Evolutionary conservation across 2,888 invertebrate species (phyloP).

Genomic region (Athalia circularis): DNA sequence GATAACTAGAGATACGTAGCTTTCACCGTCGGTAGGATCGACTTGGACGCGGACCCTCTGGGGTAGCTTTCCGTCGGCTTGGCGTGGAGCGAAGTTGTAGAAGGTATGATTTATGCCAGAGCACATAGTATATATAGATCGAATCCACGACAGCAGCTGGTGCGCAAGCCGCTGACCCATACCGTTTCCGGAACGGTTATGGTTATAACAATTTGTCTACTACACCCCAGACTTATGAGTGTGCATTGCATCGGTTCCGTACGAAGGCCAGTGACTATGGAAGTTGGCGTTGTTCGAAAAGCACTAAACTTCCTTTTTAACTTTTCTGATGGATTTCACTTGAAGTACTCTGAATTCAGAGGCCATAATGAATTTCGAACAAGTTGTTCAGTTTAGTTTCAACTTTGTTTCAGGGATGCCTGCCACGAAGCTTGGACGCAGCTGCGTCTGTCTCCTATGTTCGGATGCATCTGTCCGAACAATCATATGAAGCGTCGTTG

Average conservation of each 20-base stretch:
- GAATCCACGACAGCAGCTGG: conserved; percentile 32
- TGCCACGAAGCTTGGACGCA: conserved; percentile 94
- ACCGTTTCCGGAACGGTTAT: conserved; percentile 37
- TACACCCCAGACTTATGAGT: conserved; percentile 10
- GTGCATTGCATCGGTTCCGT: background rate
- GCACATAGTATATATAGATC: conserved; percentile 17
- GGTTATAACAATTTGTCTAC: conserved; percentile 41
- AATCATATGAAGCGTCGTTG: conserved; percentile 92
- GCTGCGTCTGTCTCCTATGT: conserved; percentile 90
- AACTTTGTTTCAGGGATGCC: conserved; percentile 79
- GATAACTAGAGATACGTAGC: no score
- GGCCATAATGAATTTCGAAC: background rate
- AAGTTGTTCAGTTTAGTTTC: background rate
- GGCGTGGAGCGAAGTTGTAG: conserved; percentile 25
- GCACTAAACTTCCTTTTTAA: background rate
- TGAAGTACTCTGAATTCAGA: background rate
- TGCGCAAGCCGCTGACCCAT: conserved; percentile 37
- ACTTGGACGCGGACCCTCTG: no score
- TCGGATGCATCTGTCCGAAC: conserved; percentile 94
- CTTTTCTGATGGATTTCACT: background rate
- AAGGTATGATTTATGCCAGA: conserved; percentile 40
- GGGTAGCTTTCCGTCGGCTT: background rate
- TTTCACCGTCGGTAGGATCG: no score
- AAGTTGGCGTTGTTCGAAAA: no score
- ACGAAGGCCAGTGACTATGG: background rate